These are phyloP conservation scores for Macrochelys suwanniensis DNA, from an alignment of 2,797 vertebrate species.

Conservation along the genomic window DNA sequence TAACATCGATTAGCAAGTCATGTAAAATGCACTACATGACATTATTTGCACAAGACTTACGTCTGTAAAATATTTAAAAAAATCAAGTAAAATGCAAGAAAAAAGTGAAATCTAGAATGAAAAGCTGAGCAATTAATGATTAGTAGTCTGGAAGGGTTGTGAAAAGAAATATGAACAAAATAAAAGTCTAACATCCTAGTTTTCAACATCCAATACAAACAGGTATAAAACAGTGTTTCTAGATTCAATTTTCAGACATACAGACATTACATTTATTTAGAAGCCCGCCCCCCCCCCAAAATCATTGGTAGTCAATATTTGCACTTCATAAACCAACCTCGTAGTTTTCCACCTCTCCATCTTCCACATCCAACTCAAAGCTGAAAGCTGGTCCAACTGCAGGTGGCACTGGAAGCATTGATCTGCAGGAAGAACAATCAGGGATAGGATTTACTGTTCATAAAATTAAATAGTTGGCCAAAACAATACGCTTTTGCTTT, in stretches of 20 bases:
- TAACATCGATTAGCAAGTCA: neutral
- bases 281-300: neutral
- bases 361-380: constrained; percentile 97
- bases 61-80: neutral
- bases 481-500: neutral
- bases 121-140: neutral
- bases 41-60: neutral
- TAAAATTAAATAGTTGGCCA: neutral
- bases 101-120: neutral
- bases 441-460: constrained; percentile 18
- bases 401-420: constrained; percentile 95
- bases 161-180: neutral
- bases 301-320: neutral
- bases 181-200: neutral
- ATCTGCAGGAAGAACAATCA: constrained; percentile 81
- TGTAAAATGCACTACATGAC: neutral
- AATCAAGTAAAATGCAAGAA: neutral
- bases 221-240: neutral
- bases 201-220: constrained; percentile 1
- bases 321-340: constrained; percentile 87
- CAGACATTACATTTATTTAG: neutral
- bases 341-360: constrained; percentile 98
- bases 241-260: neutral
- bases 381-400: constrained; percentile 94
- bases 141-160: neutral